A percentile compares a stretch with the other conserved stretches of the same genome.
phyloP scores from a whole-genome alignment of 2,888 invertebrate genomes.

The Branchipolynoe longqiensis region DNA sequence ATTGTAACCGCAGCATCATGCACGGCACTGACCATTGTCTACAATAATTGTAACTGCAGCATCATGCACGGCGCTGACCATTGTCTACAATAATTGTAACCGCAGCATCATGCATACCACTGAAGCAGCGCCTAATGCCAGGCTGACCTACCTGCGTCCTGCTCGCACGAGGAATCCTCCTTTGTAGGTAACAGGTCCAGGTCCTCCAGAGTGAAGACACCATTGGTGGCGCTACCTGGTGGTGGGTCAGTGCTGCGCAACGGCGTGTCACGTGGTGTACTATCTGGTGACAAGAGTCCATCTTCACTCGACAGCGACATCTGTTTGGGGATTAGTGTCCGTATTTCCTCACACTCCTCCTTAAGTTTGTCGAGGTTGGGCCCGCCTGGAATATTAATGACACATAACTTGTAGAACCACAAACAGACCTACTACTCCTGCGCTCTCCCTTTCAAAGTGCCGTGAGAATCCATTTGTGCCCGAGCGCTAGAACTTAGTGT shows the following conservation, averaged over 20 bases:
- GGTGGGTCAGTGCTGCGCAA: neutral
- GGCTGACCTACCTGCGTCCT: neutral
- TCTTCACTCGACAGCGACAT: conserved; percentile 29
- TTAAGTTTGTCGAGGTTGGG: conserved; percentile 73
- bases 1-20: too few species aligned
- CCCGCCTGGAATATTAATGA: conserved; percentile 6
- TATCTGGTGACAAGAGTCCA: neutral
- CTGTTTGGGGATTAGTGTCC: conserved; percentile 73
- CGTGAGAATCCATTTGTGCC: too few species aligned
- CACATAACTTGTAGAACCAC: too few species aligned
- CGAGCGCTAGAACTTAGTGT: too few species aligned
- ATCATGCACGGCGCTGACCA: too few species aligned
- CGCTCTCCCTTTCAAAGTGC: too few species aligned
- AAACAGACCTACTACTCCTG: too few species aligned
- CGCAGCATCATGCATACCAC: too few species aligned
- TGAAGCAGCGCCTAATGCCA: too few species aligned
- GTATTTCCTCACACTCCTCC: conserved; percentile 78
- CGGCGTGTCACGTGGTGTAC: neutral
- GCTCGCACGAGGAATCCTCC: conserved; percentile 36
- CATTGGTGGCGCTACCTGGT: neutral
- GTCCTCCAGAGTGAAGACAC: conserved; percentile 57
- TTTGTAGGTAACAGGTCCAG: conserved; percentile 65
- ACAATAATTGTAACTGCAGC: too few species aligned
- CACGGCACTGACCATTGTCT: too few species aligned
- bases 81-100: too few species aligned